Evolutionary conservation across 1,140 invertebrate species (phyloP), one percentile per base, ranked within the genome.

Genomic region (Zaprionus ghesquierei): DNA sequence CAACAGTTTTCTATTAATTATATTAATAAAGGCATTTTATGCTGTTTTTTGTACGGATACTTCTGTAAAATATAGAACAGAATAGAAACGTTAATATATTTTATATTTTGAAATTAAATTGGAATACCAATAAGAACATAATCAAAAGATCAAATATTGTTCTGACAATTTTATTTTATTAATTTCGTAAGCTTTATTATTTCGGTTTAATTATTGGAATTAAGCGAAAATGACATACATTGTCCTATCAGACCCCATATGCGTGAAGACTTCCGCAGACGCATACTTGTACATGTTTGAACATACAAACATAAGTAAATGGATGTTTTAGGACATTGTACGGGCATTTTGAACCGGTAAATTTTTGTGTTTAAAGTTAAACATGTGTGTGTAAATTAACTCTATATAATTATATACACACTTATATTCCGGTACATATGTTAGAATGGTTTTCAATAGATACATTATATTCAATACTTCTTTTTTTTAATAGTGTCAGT

Each of bases 1-100:
- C 93, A 79, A 93, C 92, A 71, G 69, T 44, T 79, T 81, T 64
- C 61, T 53, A 54, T 74, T 61, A 82, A 59, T 73, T 73, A 79
- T 64, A 68, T 89, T 69, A 77, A 65, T 70, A 53, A 82, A 84
- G 84, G 75, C 82, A 86, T 86, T 77, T 56, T 77, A 72, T 89
- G 79, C 82, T 86, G 66, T 76, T 77, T 82, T 77, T 64, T 70
- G 66, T 68, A 75, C 72, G 60, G 33, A 20, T 44, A 41, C 35
- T 63, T 58, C 72, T 75, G 72, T 6, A 75, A 70, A 12, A 33
- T 0, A 70, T 15, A 55, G 3, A 38, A 22, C 6, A 22, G n/a
- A n/a, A 10, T 9, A 29, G 9, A n/a, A n/a, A n/a, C n/a, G n/a
- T n/a, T n/a, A n/a, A n/a, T n/a, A n/a, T n/a, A n/a, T n/a, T n/a